Conservation (phyloP, 2,113 vertebrate genomes). For the Cyprinodon tularosa region DNA sequence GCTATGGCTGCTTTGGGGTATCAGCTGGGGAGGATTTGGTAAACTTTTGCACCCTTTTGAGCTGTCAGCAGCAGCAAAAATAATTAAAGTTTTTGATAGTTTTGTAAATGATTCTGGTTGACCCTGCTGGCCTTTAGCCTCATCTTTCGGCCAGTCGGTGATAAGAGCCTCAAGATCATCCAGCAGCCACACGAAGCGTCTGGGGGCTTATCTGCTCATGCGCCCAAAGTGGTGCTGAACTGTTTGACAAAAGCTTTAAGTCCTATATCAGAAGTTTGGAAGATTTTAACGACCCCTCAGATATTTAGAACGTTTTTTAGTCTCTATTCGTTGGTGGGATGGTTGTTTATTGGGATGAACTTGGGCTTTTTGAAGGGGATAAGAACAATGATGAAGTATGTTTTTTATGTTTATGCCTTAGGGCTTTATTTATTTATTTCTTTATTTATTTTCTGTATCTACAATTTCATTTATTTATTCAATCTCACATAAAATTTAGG, state of each 20-base stretch:
- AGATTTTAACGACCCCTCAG: not conserved
- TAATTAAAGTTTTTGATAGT: slow-evolving; percentile 94
- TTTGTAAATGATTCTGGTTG: slow-evolving; percentile 94
- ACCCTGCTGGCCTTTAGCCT: slow-evolving; percentile 86
- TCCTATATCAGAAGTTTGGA: slow-evolving; percentile 8
- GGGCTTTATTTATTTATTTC: not conserved
- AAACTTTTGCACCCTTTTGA: slow-evolving; percentile 89
- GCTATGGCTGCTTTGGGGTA: slow-evolving; percentile 54
- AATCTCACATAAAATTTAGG: not conserved
- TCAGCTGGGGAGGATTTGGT: slow-evolving; percentile 82
- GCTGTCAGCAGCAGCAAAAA: slow-evolving; percentile 87
- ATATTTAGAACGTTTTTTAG: not conserved
- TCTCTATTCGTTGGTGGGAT: too few species aligned
- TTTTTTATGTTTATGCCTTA: not conserved
- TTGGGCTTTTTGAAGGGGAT: not conserved
- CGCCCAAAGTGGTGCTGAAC: not conserved
- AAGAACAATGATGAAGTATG: not conserved
- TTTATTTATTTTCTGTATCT: not conserved
- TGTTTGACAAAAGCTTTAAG: not conserved
- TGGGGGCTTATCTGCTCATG: not conserved
- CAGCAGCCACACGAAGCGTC: not conserved
- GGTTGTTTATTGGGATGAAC: not conserved
- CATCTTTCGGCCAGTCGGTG: slow-evolving; percentile 71
- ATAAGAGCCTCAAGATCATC: slow-evolving; percentile 11
- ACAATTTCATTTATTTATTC: not conserved